A percentile compares a stretch with the other conserved stretches of the same genome.
Evolutionary conservation across 2,888 invertebrate genomes (phyloP).

Genomic region (Drosophila anomalata): DNA sequence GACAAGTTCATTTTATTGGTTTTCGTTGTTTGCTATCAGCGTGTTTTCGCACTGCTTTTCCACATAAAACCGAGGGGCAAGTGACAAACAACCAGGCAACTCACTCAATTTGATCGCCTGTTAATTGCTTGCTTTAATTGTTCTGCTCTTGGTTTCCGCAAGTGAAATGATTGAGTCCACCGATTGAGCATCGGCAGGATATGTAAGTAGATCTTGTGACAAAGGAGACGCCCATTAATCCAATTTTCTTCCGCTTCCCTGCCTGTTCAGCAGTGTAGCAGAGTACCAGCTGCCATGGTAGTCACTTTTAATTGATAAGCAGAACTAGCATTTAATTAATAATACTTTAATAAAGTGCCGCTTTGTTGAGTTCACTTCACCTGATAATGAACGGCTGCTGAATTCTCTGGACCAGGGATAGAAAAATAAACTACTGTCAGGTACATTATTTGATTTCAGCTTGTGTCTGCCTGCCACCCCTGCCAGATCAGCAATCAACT

Average conservation of each 20-base stretch:
- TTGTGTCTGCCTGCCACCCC: too few species aligned
- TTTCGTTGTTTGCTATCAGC: constrained; percentile 71
- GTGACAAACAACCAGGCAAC: constrained; percentile 52
- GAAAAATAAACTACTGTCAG: neutral
- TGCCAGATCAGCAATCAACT: constrained; percentile 2
- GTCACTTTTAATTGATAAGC: constrained; percentile 56
- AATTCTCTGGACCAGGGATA: constrained; percentile 13
- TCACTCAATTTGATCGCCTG: constrained; percentile 75
- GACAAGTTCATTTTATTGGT: constrained; percentile 80
- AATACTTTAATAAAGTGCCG: constrained; percentile 49
- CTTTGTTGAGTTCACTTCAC: constrained; percentile 36
- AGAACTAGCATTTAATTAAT: constrained; percentile 53
- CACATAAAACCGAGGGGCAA: constrained; percentile 55
- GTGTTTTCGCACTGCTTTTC: constrained; percentile 69
- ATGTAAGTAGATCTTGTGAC: constrained; percentile 9
- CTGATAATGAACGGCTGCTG: constrained; percentile 10
- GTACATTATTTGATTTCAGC: neutral
- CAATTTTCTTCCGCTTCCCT: constrained; percentile 7
- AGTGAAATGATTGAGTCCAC: constrained; percentile 7
- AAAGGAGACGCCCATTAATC: constrained; percentile 21
- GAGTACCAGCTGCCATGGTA: constrained; percentile 15
- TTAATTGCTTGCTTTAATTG: constrained; percentile 78
- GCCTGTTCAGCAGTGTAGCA: neutral
- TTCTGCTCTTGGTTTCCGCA: constrained; percentile 45
- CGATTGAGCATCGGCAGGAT: constrained; percentile 15